Base-by-base conservation (phyloP, 2,797 vertebrate species). In the Zenarchopterus dispar region DNA sequence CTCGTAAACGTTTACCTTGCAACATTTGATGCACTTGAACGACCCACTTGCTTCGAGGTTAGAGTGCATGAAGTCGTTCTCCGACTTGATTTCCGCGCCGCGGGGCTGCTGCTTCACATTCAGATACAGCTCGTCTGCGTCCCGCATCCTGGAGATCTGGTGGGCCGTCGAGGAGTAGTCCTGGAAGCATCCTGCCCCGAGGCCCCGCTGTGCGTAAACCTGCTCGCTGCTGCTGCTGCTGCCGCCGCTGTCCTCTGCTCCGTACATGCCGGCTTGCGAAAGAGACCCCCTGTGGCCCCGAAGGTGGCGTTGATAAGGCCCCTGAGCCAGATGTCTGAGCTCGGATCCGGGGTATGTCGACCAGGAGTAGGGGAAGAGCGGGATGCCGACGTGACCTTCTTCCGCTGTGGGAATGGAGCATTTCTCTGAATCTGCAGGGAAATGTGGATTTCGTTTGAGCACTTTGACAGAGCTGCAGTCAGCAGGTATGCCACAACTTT, bases 11-110 rank as follows among this genome's bases (percentile, higher is more conserved):
- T 89, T 47, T 88, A 99, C 98, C 96, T 99, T 99, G 88, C 95
- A 95, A 85, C 98, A 99, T 84, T 98, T 99, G 60, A 97, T 93
- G 84, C 98, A 99, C 80, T 96, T 99, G 78, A 93, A 99, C 26
- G 96, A 94, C 64, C 94, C 94, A 4, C 89, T 87, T 44, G 96
- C 84, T 43, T 97, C 91, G 17, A 96, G 69, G 4, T 93, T 94
- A 8, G 93, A 92, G 62, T 94, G 96, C 58, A 95, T 85, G 10
- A 95, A 85, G 36, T 96, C 94, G 0, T 94, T 92, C 65, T 97
- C 96, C 59, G 94, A 74, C 85, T 98, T 98, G 87, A 98, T 94
- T 57, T 94, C 91, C 0, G 84, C 63, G 1, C 84, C 69, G 60
- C 93, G 92, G 2, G 74, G 73, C 48, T 92, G 93, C 56, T 93